A percentile compares a stretch with the other conserved stretches of the same genome.
Evolutionary conservation across 2,797 vertebrate species (phyloP).

Genomic region (Chromis chromis): DNA sequence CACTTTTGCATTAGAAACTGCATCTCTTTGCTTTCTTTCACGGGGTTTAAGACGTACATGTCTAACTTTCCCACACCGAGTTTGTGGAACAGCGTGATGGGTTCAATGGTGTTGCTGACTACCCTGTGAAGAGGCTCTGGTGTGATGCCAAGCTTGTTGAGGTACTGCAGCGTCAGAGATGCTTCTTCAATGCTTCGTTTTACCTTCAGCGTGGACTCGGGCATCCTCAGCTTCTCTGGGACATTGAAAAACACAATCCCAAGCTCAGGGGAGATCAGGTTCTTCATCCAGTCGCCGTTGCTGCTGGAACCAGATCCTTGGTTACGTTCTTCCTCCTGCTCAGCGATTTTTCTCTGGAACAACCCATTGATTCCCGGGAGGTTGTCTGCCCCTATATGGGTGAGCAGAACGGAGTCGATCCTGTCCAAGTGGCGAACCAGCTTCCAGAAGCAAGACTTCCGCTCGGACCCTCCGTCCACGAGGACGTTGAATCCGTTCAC

Average conservation of each 20-base stretch:
- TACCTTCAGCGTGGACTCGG: slow-evolving; percentile 93
- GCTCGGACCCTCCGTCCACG: slow-evolving; percentile 96
- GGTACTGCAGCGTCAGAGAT: slow-evolving; percentile 94
- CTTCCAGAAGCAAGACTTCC: slow-evolving; percentile 99
- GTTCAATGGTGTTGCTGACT: slow-evolving; percentile 94
- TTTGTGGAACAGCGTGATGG: slow-evolving; percentile 97
- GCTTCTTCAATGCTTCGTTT: slow-evolving; percentile 98
- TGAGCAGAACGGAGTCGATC: slow-evolving; percentile 96
- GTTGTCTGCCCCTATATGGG: slow-evolving; percentile 98
- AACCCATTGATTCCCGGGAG: slow-evolving; percentile 97
- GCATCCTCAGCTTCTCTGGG: slow-evolving; percentile 94
- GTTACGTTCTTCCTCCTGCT: slow-evolving; percentile 94
- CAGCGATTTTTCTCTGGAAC: slow-evolving; percentile 96
- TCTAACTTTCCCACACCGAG: slow-evolving; percentile 97
- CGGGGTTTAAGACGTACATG: slow-evolving; percentile 97
- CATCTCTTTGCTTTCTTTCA: slow-evolving; percentile 99
- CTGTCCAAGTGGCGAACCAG: slow-evolving; percentile 96
- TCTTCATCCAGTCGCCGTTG: slow-evolving; percentile 97
- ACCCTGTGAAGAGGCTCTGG: slow-evolving; percentile 94
- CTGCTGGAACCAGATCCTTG: slow-evolving; percentile 88
- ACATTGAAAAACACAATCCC: slow-evolving; percentile 99
- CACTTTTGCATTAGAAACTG: slow-evolving; percentile 99
- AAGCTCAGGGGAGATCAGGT: slow-evolving; percentile 96
- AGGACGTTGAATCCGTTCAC: slow-evolving; percentile 99
- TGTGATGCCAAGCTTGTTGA: slow-evolving; percentile 93